Percentiles rank a stretch among this genome's conserved stretches.
Conservation (phyloP, 1,140 invertebrate species). For the Plectus sambesii region DNA sequence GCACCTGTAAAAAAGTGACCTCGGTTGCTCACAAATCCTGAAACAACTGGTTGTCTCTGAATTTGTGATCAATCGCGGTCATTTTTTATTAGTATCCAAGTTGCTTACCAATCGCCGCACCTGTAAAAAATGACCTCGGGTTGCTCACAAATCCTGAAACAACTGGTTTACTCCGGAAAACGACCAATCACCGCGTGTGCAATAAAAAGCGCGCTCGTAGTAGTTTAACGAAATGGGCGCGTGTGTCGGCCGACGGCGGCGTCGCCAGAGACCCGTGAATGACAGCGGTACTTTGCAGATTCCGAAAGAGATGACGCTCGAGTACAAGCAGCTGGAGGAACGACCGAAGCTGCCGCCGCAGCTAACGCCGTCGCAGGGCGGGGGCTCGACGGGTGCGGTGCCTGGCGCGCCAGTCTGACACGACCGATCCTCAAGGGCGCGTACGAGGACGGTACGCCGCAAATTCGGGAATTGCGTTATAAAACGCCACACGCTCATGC, state of each 20-base stretch:
- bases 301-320: constrained; percentile 38
- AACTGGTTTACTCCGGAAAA: neutral
- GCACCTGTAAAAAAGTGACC: neutral
- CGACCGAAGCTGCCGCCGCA: constrained; percentile 15
- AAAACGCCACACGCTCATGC: too few relatives aligned
- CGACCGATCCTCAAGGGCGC: too few relatives aligned
- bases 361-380: neutral
- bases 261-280: too few relatives aligned
- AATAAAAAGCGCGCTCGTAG: neutral
- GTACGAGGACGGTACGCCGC: too few relatives aligned
- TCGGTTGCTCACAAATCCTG: neutral
- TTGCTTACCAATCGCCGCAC: neutral
- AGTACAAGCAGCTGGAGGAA: constrained; percentile 37
- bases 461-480: too few relatives aligned
- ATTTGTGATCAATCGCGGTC: neutral
- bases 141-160: neutral
- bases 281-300: too few relatives aligned
- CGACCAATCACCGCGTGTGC: neutral
- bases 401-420: too few relatives aligned
- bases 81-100: too few relatives aligned
- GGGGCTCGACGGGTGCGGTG: too few relatives aligned
- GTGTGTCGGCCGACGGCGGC: too few relatives aligned
- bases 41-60: neutral
- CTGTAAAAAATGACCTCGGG: neutral
- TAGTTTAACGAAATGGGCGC: too few relatives aligned